Conservation (phyloP, 2,797 vertebrate genomes). For the Dendrocincla tyrannina region DNA sequence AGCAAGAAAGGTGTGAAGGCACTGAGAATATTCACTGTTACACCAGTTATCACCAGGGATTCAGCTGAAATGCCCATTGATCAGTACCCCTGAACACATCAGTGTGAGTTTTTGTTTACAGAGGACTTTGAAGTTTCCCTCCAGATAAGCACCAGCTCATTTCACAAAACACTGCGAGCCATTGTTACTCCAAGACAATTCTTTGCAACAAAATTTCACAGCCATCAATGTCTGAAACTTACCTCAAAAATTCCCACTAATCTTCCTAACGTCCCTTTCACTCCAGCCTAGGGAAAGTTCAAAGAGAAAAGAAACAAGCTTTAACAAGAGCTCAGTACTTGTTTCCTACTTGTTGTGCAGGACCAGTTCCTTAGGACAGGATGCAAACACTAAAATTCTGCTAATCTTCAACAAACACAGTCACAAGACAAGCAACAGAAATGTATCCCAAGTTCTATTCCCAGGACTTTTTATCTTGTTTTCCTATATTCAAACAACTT, state of each 20-base stretch:
- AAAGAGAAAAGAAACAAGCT: conserved; percentile 18
- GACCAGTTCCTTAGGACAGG: background rate
- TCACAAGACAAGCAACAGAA: background rate
- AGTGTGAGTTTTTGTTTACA: background rate
- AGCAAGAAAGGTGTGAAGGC: background rate
- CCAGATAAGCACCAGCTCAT: background rate
- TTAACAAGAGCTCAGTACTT: background rate
- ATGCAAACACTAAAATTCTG: background rate
- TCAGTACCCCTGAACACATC: background rate
- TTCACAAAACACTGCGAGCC: background rate
- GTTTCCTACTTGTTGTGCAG: background rate
- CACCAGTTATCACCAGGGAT: background rate
- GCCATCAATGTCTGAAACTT: conserved; percentile 10
- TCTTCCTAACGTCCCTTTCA: conserved; percentile 97
- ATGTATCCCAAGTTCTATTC: background rate
- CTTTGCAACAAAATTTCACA: background rate
- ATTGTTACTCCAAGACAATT: background rate
- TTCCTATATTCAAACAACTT: background rate
- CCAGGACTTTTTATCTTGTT: background rate
- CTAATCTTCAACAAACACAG: background rate
- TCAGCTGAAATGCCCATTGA: background rate
- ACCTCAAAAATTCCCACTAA: conserved; percentile 98
- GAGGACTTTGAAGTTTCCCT: background rate
- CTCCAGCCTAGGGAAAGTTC: conserved; percentile 86
- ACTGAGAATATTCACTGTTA: background rate